phyloP scores from a whole-genome alignment of 2,113 vertebrate genomes.

The Empidonax traillii region DNA sequence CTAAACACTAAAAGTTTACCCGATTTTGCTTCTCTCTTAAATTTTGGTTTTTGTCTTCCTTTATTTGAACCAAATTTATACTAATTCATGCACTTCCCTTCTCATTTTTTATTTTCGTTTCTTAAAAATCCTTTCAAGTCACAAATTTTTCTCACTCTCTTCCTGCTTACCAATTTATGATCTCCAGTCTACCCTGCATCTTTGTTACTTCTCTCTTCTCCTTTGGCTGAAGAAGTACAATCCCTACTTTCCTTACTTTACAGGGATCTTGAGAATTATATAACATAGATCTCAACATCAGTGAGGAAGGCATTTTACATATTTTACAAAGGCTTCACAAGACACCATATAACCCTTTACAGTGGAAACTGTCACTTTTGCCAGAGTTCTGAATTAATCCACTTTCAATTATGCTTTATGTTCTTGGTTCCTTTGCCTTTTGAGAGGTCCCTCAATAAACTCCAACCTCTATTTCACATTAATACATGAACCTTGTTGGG shows the following conservation, averaged over 20 bases:
- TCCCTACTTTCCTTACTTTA: slow-evolving; percentile 14
- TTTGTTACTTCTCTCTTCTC: slow-evolving; percentile 1
- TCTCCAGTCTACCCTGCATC: background rate
- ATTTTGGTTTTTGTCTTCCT: background rate
- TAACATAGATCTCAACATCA: background rate
- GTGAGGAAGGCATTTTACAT: background rate
- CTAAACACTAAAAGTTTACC: background rate
- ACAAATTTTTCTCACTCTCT: background rate
- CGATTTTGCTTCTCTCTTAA: background rate
- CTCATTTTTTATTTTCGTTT: background rate
- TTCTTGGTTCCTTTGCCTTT: background rate
- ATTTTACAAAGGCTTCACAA: slow-evolving; percentile 15
- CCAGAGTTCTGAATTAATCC: background rate
- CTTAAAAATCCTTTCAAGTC: background rate
- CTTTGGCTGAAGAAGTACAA: slow-evolving; percentile 2
- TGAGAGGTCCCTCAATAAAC: background rate
- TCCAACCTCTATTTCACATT: background rate
- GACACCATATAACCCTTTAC: background rate
- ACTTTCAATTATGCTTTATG: background rate
- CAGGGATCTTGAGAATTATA: slow-evolving; percentile 3
- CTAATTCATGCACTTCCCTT: background rate
- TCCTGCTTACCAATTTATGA: slow-evolving; percentile 8
- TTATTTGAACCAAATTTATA: background rate
- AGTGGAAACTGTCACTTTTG: background rate
- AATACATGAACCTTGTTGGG: background rate